phyloP scores from a whole-genome alignment of 1,140 invertebrate species.

The Penaeus vannamei region DNA sequence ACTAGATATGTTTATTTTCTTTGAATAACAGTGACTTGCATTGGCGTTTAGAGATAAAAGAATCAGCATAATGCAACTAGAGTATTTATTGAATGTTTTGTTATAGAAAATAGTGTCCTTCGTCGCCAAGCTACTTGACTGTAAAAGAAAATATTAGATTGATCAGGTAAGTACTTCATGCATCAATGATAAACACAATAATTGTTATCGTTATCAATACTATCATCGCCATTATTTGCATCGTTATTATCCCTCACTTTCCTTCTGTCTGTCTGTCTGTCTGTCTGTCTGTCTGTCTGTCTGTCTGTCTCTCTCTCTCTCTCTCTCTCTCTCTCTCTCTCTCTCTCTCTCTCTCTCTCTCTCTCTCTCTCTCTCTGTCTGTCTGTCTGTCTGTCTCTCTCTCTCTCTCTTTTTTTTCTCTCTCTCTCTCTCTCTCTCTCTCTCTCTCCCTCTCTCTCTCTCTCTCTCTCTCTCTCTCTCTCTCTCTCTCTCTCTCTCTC shows the following conservation, averaged over 20 bases:
- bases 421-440: not conserved
- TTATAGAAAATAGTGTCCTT: too few relatives aligned
- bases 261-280: not conserved
- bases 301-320: too few relatives aligned
- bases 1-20: too few relatives aligned
- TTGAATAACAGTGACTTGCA: too few relatives aligned
- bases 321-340: not conserved
- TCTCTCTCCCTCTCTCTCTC: conserved; percentile 19
- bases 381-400: not conserved
- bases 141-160: too few relatives aligned
- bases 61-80: too few relatives aligned
- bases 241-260: not conserved
- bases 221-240: not conserved
- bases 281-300: not conserved
- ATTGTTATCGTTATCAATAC: too few relatives aligned
- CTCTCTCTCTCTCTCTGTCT: conserved; percentile 14
- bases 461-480: not conserved
- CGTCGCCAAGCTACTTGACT: too few relatives aligned
- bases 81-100: too few relatives aligned
- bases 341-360: not conserved
- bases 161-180: too few relatives aligned
- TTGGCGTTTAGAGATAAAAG: too few relatives aligned
- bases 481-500: not conserved
- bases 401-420: not conserved
- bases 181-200: too few relatives aligned